Conservation (phyloP, 2,888 invertebrate species). For the Podabrus alpinus region DNA sequence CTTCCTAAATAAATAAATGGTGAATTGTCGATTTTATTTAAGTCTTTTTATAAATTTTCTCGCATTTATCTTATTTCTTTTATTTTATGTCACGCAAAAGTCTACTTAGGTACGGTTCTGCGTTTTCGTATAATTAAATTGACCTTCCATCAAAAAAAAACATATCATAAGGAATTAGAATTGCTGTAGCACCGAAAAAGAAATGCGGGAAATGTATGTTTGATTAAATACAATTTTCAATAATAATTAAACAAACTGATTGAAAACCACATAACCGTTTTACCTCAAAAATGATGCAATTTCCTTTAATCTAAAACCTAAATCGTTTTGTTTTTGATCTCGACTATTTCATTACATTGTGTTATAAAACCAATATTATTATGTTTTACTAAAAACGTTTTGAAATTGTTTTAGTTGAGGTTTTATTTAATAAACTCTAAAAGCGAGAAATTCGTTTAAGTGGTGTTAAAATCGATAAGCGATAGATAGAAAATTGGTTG, state of each 20-base stretch:
- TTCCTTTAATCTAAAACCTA: background rate
- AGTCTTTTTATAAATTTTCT: background rate
- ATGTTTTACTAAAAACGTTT: background rate
- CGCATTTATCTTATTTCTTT: background rate
- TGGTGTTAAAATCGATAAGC: slow-evolving; percentile 9
- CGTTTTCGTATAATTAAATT: background rate
- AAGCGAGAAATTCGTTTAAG: slow-evolving; percentile 14
- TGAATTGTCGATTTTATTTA: background rate
- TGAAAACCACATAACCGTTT: background rate
- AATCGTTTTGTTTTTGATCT: background rate
- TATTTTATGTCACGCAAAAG: background rate
- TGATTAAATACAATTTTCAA: background rate
- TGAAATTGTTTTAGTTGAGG: background rate
- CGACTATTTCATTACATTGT: background rate
- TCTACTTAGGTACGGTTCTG: background rate
- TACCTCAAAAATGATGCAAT: background rate
- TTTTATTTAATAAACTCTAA: slow-evolving; percentile 13
- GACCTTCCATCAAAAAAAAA: background rate
- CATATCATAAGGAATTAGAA: background rate
- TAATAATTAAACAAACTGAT: background rate
- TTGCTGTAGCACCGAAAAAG: too few species aligned
- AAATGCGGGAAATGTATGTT: too few species aligned
- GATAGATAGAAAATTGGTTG: slow-evolving; percentile 14
- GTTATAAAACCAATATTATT: background rate
- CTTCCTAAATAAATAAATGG: background rate